Base-by-base conservation (phyloP, 2,113 vertebrate species). In the Rana temporaria region DNA sequence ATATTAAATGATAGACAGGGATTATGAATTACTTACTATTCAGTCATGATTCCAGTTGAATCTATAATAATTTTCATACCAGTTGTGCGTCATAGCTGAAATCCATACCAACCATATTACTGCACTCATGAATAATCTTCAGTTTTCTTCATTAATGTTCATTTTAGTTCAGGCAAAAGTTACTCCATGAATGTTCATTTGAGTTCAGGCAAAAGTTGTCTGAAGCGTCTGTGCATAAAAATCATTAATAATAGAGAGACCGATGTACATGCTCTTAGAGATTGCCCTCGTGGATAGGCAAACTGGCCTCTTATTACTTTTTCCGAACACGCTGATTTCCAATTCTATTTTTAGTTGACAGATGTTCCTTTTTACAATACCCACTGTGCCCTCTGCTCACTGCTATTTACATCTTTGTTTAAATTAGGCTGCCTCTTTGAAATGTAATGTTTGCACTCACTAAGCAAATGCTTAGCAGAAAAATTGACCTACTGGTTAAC, bases 141-240 rank as follows among this genome's bases (percentile, higher is more conserved):
- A 53, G 20, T 24, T 62, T 77, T 19, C 76, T 32, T 20, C 20
- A 26, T 48, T n/a, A 69, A 68, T 30, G 66, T 80, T 80, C 53
- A 70, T 70, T 9, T 70, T n/a, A 80, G 78, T 66, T 80, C 66
- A 70, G 12, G 32, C 66, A 22, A 68, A 70, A 70, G n/a, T 80
- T 80, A 38, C 76, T n/a, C 26, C 20, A 26, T 48, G 18, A 69
- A 68, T 30, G 66, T 80, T 80, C 53, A 80, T 70, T 9, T 70
- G 56, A 80, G 78, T 66, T 80, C 66, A 70, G 6, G n/a, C 66
- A 17, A 68, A 70, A 70, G n/a, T 80, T 80, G 78, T 80, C 70
- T 52, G 4, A 69, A 30, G 66, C 20, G 6, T 11, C 57, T 60
- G 22, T 42, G 20, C 56, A 70, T 30, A 48, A 80, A 42, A 60